phyloP scores from a whole-genome alignment of 2,113 vertebrate species.

The Charina bottae region DNA sequence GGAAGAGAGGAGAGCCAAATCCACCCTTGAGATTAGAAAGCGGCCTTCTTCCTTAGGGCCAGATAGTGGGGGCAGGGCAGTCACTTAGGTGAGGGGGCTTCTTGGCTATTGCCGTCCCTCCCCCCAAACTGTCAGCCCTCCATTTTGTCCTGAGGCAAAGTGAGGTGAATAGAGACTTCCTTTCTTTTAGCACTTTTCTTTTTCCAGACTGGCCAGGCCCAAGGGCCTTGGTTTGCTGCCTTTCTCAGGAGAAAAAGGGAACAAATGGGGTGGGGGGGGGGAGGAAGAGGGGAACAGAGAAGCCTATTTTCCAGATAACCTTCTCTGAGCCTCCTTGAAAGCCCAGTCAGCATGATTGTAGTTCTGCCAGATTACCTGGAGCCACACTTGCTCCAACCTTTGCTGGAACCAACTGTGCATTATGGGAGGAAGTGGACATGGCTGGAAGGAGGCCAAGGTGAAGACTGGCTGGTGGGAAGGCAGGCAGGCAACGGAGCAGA shows the following conservation, averaged over 20 bases:
- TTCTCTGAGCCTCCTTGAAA: background rate
- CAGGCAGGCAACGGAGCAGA: background rate
- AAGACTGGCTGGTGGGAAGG: background rate
- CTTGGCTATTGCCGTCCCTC: background rate
- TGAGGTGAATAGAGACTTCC: background rate
- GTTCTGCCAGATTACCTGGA: background rate
- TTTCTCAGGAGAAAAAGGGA: background rate
- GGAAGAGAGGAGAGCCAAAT: background rate
- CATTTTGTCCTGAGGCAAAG: background rate
- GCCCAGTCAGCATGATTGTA: background rate
- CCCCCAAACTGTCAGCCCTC: background rate
- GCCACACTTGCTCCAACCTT: background rate
- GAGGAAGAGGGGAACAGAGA: background rate
- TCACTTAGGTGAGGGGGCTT: background rate
- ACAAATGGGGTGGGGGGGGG: background rate
- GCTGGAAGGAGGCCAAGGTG: background rate
- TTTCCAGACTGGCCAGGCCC: background rate
- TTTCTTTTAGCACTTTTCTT: background rate
- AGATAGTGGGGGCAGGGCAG: background rate
- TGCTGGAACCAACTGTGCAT: background rate
- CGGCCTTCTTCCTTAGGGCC: background rate
- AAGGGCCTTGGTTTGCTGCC: background rate
- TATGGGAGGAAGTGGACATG: background rate
- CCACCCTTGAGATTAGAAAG: background rate
- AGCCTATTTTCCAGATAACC: background rate